A percentile compares a stretch with the other conserved stretches of the same genome.
phyloP scores from a whole-genome alignment of 1,140 invertebrate species.

The Ceratina australensis region DNA sequence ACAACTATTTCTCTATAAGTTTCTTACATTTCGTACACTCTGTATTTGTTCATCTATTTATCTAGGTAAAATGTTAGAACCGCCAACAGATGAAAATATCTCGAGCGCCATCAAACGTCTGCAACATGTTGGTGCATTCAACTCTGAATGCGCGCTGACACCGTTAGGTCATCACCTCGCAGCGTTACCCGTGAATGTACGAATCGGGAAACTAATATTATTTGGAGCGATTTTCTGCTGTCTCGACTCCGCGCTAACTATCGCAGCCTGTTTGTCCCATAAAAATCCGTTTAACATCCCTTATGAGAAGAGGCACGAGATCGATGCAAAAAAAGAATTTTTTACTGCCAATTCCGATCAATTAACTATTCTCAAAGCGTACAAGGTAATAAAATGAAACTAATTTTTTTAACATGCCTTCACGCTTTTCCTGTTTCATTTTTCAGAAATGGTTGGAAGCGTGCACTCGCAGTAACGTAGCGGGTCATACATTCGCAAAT shows the following conservation, averaged over 20 bases:
- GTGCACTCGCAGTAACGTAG: slow-evolving; percentile 80
- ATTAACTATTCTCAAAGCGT: slow-evolving; percentile 88
- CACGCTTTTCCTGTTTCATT: slow-evolving; percentile 21
- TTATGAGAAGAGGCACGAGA: slow-evolving; percentile 86
- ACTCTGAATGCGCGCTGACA: slow-evolving; percentile 89
- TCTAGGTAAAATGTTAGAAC: slow-evolving; percentile 86
- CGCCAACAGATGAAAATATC: slow-evolving; percentile 88
- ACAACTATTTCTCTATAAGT: slow-evolving; percentile 48
- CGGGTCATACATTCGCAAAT: slow-evolving; percentile 84
- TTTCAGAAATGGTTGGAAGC: slow-evolving; percentile 87
- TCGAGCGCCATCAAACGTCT: slow-evolving; percentile 88
- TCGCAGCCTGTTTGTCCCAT: slow-evolving; percentile 93
- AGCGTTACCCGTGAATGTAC: slow-evolving; percentile 93
- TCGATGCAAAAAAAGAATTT: slow-evolving; percentile 86
- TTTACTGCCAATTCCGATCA: slow-evolving; percentile 89
- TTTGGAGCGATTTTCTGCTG: slow-evolving; percentile 96
- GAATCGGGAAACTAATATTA: slow-evolving; percentile 93
- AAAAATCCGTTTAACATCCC: slow-evolving; percentile 91
- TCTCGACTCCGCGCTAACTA: slow-evolving; percentile 94
- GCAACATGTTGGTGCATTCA: slow-evolving; percentile 92
- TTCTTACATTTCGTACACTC: slow-evolving; percentile 1
- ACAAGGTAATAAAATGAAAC: slow-evolving; percentile 81
- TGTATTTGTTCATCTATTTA: slow-evolving; percentile 21
- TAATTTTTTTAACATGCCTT: background rate
- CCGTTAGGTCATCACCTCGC: slow-evolving; percentile 94